Base-by-base conservation (phyloP, 1,140 invertebrate genomes). In the Venturia canescens region DNA sequence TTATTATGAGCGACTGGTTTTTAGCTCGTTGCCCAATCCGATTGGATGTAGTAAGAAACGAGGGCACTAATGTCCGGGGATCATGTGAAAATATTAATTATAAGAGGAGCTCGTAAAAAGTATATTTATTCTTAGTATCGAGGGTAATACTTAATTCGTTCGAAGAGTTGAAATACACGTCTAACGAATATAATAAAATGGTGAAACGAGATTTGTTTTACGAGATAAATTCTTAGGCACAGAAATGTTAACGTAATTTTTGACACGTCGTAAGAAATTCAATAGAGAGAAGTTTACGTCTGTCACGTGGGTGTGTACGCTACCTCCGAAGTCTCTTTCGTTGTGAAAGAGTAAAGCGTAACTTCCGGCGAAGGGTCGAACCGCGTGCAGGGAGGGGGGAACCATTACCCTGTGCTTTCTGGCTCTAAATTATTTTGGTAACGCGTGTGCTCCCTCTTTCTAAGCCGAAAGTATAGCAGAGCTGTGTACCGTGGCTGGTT, bases 341-440 rank as follows among this genome's bases (percentile, higher is more conserved):
- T 53, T 9, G 50, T 63, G 23, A 63, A 63, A 63, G n/a, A 63
- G 21, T 26, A 63, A 63, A 63, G 23, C 60, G 23, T 26, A 26
- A 63, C 60, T 63, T 63, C 23, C 23, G 60, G 60, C 21, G 60
- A 63, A 63, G 60, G 60, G n/a, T 63, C 23, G 23, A n/a, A 21
- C n/a, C 16, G n/a, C 5, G 50, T n/a, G 60, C 1, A 23, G 60
- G 4, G 27, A 26, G 60, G 60, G 23, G 60, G 7, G 23, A 23
- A 23, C 21, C 27, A 63, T 63, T 26, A 63, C 60, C 23, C 60
- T 13, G 60, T 63, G 60, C 60, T 63, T 63, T 63, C 60, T 23
- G 3, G 60, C 21, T 63, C 23, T 26, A 63, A 63, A 63, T 63
- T 63, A 63, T 63, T 63, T 63, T 26, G 60, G 60, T 63, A 63